Conservation (phyloP, 2,113 vertebrate species). For the Dinomys branickii region DNA sequence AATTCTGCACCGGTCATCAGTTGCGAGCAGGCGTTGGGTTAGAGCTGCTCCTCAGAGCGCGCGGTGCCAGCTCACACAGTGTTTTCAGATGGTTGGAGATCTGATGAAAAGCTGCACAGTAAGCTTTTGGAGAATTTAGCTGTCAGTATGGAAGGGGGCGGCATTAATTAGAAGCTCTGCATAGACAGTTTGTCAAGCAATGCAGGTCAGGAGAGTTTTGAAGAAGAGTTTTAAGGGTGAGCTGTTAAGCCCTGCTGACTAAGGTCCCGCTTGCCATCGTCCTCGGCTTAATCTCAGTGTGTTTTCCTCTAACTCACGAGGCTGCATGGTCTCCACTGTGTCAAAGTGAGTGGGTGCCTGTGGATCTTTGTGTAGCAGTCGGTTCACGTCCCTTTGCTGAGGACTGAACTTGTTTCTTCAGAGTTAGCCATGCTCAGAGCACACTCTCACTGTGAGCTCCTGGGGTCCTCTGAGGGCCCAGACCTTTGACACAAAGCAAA, state of each 20-base stretch:
- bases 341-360: neutral
- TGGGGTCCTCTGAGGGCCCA: neutral
- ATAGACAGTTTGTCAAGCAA: neutral
- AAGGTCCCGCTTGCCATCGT: neutral
- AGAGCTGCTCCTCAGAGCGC: neutral
- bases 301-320: neutral
- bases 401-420: neutral
- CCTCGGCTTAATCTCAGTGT: neutral
- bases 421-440: neutral
- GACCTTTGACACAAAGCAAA: neutral
- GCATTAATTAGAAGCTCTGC: neutral
- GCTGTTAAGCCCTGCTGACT: neutral
- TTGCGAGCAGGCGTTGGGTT: neutral
- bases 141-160: neutral
- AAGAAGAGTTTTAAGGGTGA: neutral
- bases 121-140: neutral
- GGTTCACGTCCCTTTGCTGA: neutral
- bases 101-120: neutral
- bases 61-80: neutral
- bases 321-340: accelerated
- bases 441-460: neutral
- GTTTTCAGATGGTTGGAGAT: neutral
- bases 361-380: neutral
- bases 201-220: neutral
- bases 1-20: neutral